A percentile compares a stretch with the other conserved stretches of the same genome.
phyloP scores from a whole-genome alignment of 1,140 invertebrate species.

The Achatina immaculata region DNA sequence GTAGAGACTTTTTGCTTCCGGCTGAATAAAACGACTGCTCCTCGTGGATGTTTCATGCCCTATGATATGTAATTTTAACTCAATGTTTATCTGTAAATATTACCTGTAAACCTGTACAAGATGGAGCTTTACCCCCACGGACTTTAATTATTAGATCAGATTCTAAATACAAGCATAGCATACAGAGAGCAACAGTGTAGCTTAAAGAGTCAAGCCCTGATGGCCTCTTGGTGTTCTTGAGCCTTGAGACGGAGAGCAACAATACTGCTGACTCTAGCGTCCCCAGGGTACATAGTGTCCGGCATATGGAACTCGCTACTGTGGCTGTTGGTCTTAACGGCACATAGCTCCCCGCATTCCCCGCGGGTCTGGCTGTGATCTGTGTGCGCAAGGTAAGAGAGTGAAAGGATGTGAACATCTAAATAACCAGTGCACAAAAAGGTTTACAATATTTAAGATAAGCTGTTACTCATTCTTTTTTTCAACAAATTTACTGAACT shows the following conservation, averaged over 20 bases:
- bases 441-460: background rate
- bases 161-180: no score
- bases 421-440: no score
- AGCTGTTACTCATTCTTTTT: background rate
- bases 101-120: no score
- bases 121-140: no score
- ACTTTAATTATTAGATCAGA: no score
- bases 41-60: no score
- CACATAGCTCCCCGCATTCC: background rate
- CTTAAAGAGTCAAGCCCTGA: constrained; percentile 19
- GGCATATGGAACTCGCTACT: constrained; percentile 12
- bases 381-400: background rate
- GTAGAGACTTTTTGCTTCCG: no score
- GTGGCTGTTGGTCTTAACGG: background rate
- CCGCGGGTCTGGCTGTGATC: background rate
- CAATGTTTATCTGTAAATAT: no score
- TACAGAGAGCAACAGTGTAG: no score
- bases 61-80: no score
- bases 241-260: constrained; percentile 45
- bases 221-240: constrained; percentile 36
- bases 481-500: no score
- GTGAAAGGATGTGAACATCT: background rate
- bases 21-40: no score
- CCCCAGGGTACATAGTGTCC: constrained; percentile 12
- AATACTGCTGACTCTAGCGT: constrained; percentile 39